phyloP scores from a whole-genome alignment of 2,888 invertebrate genomes.

The Apoda limacodes region DNA sequence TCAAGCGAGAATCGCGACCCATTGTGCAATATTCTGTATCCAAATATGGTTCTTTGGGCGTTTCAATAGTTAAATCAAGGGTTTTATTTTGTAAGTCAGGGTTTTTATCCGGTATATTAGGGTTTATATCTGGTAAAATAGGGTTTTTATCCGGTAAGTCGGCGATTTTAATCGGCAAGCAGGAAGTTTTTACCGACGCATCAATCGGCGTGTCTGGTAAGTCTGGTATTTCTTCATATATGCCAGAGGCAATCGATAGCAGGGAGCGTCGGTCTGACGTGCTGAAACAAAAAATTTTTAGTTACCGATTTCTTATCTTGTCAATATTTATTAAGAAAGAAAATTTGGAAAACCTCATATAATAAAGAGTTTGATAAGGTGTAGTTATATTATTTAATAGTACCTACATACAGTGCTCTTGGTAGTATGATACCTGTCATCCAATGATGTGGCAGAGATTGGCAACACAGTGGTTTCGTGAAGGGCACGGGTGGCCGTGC shows the following conservation, averaged over 20 bases:
- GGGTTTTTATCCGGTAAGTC: slow-evolving; percentile 4
- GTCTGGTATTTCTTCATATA: slow-evolving; percentile 77
- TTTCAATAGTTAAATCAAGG: too few relatives aligned
- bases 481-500: slow-evolving; percentile 31
- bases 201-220: slow-evolving; percentile 22
- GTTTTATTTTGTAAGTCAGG: too few relatives aligned
- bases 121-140: too few relatives aligned
- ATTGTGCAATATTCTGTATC: slow-evolving; percentile 7
- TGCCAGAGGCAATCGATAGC: slow-evolving; percentile 73
- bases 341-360: background rate
- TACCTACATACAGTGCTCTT: background rate
- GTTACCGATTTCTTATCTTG: background rate
- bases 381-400: background rate
- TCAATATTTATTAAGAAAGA: background rate
- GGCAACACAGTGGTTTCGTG: slow-evolving; percentile 17
- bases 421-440: slow-evolving; percentile 25
- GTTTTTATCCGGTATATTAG: too few relatives aligned
- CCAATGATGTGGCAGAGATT: slow-evolving; percentile 14
- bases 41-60: slow-evolving; percentile 6
- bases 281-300: slow-evolving; percentile 20
- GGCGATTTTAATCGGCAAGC: background rate
- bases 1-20: background rate
- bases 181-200: slow-evolving; percentile 5
- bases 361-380: background rate
- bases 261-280: slow-evolving; percentile 64